Base-by-base conservation (phyloP, 1,140 invertebrate species). In the Propsilocerus akamusi region DNA sequence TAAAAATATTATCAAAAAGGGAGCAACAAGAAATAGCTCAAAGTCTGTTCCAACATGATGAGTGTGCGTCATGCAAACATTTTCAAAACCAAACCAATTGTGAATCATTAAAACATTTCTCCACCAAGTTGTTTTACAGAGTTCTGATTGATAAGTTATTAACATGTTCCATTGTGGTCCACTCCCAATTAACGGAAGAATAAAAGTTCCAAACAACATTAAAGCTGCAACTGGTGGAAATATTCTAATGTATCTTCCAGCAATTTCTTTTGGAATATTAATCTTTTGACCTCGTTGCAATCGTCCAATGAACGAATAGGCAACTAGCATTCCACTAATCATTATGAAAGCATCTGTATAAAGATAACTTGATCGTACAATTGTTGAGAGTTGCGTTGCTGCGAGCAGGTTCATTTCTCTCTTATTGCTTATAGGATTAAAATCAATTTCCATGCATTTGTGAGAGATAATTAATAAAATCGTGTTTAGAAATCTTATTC, bases 21-120 rank as follows among this genome's bases (percentile, higher is more conserved):
- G 81, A 0, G 83, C 78, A 5, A 83, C 56, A 0, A 77, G 60
- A 58, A 87, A 89, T 10, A 90, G 68, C 66, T 89, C 84, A 50
- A 83, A 86, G 56, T 92, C 87, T 56, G 88, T 88, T 8, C 86
- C 85, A 50, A 91, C 48, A 52, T 82, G 79, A 60, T 82, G 79
- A 0, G 78, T 82, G 50, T 82, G 78, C 2, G 78, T 81, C 17
- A 81, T 59, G 55, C 80, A 82, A 72, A 77, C 76, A 52, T 76
- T 72, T 53, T 75, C 73, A 52, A 78, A 78, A 12, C 75, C 75
- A 56, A 74, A 78, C 55, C 77, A 77, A 58, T 78, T 78, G 53
- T 78, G 75, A 23, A 78, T 74, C 53, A 76, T 77, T 10, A 78
- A 58, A 28, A 77, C 70, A 58, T 76, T 77, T 57, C 71, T 63